These are phyloP conservation scores for Egretta garzetta DNA, from an alignment of 2,113 vertebrate species.

Conservation along the genomic window DNA sequence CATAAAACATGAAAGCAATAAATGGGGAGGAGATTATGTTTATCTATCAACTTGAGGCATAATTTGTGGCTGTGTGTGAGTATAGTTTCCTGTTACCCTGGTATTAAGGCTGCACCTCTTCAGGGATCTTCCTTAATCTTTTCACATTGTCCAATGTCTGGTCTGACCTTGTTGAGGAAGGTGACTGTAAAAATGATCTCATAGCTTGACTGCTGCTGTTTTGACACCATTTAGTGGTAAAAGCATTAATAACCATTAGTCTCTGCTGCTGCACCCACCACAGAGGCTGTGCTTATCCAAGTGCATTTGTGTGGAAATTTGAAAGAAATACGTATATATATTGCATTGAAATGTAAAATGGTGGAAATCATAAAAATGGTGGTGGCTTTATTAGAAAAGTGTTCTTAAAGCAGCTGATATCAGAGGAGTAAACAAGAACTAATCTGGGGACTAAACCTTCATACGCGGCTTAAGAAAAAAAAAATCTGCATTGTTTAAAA, in stretches of 20 bases:
- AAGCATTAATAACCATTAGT: not conserved
- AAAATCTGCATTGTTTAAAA: conserved; percentile 8
- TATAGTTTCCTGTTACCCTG: not conserved
- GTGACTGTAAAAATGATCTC: not conserved
- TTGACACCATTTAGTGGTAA: not conserved
- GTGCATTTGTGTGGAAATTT: not conserved
- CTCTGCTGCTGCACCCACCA: not conserved
- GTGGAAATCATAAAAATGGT: not conserved
- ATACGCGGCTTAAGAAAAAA: not conserved
- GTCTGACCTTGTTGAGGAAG: not conserved
- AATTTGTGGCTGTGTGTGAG: not conserved
- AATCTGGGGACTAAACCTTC: conserved; percentile 1
- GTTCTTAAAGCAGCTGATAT: not conserved
- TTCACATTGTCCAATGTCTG: not conserved
- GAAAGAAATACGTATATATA: not conserved
- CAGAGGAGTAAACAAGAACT: not conserved
- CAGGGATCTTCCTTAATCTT: not conserved
- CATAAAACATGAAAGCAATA: not conserved
- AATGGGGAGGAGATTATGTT: not conserved
- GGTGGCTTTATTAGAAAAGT: not conserved
- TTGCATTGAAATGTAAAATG: not conserved
- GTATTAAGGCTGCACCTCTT: not conserved
- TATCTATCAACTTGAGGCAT: not conserved
- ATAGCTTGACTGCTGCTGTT: not conserved
- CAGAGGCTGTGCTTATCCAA: not conserved